These are phyloP conservation scores for Eulithis testata DNA, from an alignment of 2,888 invertebrate genomes.

Conservation along the genomic window DNA sequence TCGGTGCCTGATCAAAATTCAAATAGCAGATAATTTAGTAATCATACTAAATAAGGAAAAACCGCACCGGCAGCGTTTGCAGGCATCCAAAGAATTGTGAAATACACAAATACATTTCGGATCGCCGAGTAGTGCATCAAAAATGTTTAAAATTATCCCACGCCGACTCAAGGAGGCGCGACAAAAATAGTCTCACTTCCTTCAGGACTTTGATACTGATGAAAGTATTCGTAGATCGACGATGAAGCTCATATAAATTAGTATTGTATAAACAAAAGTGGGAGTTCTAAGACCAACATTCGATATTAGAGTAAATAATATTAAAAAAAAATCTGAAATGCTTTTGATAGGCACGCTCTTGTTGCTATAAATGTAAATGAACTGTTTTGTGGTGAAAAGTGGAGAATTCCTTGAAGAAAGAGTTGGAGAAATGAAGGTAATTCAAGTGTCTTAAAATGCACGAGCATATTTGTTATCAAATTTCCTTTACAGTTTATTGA, in stretches of 20 bases:
- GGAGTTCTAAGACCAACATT: no score
- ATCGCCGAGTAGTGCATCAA: constrained; percentile 63
- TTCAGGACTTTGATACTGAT: constrained; percentile 45
- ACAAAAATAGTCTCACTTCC: constrained; percentile 64
- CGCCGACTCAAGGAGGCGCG: constrained; percentile 52
- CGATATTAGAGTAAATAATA: no score
- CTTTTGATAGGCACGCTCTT: constrained; percentile 12
- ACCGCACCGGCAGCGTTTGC: constrained; percentile 24
- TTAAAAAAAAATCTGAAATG: background rate
- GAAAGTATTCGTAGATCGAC: constrained; percentile 29
- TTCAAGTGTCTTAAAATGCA: background rate
- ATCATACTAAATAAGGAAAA: constrained; percentile 24
- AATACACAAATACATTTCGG: constrained; percentile 50
- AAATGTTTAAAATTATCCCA: constrained; percentile 75
- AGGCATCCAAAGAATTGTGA: constrained; percentile 39
- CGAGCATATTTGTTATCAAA: constrained; percentile 3
- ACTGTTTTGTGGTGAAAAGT: constrained; percentile 15
- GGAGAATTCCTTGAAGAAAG: constrained; percentile 10
- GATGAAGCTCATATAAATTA: constrained; percentile 10
- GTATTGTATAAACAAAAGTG: constrained; percentile 9
- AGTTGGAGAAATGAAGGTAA: constrained; percentile 23
- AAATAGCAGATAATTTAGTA: constrained; percentile 11
- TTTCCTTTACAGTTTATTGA: constrained; percentile 12
- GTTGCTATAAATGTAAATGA: constrained; percentile 23
- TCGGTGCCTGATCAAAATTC: background rate